Percentiles rank a stretch among this genome's conserved stretches.
Evolutionary conservation across 1,140 invertebrate species (phyloP).

Genomic region (Venustaconcha ellipsiformis): DNA sequence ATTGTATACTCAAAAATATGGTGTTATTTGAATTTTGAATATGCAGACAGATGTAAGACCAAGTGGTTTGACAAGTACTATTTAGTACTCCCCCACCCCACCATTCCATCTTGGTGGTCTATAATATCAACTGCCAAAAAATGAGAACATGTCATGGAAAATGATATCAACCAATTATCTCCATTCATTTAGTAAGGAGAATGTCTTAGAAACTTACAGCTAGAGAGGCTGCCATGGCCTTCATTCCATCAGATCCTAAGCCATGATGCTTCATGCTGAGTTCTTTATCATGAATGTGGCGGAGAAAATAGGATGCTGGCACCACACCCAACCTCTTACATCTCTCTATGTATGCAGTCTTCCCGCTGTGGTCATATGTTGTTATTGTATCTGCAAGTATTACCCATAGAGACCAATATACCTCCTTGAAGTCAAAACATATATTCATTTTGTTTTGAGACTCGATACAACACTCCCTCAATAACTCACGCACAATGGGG

Average conservation of each 20-base stretch:
- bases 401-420: background rate
- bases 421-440: background rate
- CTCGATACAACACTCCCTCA: background rate
- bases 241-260: conserved; percentile 62
- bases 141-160: no score
- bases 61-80: no score
- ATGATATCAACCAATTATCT: no score
- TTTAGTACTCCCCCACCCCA: no score
- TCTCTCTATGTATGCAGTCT: conserved; percentile 62
- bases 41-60: no score
- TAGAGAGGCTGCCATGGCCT: conserved; percentile 62
- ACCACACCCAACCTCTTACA: conserved; percentile 65
- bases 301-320: conserved; percentile 66
- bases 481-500: no score
- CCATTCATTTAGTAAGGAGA: no score
- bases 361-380: conserved; percentile 63
- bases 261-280: conserved; percentile 67
- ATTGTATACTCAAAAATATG: no score
- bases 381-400: conserved; percentile 44
- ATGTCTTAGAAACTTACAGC: conserved; percentile 50
- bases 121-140: no score
- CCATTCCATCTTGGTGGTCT: no score
- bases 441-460: background rate
- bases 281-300: conserved; percentile 64
- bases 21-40: no score